Evolutionary conservation across 2,113 vertebrate species (phyloP), one percentile per base, ranked within the genome.

Genomic region (Mandrillus leucophaeus): DNA sequence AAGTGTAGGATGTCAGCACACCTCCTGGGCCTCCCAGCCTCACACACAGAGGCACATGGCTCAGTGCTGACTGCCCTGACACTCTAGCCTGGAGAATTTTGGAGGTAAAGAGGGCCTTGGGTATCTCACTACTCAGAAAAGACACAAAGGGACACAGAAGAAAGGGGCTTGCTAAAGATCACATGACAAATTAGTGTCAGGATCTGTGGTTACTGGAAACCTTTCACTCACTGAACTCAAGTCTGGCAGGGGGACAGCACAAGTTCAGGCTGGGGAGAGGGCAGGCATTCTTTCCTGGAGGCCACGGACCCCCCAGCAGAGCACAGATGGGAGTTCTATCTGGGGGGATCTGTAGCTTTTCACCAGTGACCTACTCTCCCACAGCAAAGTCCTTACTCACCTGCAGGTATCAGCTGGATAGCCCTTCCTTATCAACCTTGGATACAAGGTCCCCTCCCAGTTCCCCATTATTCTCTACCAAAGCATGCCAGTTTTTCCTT

Each of bases 1-100:
- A 13, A 14, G 45, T 50, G 23, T 18, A 6, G 23, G 23, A 22
- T 10, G 23, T 7, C 25, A 20, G n/a, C 35, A 4, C 4, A 0
- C 30, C 87, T 61, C 27, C 86, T 52, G 78, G 90, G 40, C 8
- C 25, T 78, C 32, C 17, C 1, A 59, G 80, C 61, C 30, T 50
- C 7, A 1, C 52, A 43, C 40, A 9, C 13, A 48, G 32, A 43
- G 40, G n/a, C 2, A 3, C 17, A 30, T 10, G 40, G 38, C 11
- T 61, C 23, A 7, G 3, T 7, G 40, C 38, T 82, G 18, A 8
- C 57, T 25, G 25, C 55, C 30, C 23, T 50, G 40, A 66, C 82
- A 70, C 1, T 9, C 35, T 20, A 23, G 72, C 13, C 82, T 8
- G n/a, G 8, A 55, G 52, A 59, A 83, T 52, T 82, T 20, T 66